Evolutionary conservation across 2,797 vertebrate species (phyloP), one percentile per base, ranked within the genome.

Genomic region (Babyrousa celebensis): DNA sequence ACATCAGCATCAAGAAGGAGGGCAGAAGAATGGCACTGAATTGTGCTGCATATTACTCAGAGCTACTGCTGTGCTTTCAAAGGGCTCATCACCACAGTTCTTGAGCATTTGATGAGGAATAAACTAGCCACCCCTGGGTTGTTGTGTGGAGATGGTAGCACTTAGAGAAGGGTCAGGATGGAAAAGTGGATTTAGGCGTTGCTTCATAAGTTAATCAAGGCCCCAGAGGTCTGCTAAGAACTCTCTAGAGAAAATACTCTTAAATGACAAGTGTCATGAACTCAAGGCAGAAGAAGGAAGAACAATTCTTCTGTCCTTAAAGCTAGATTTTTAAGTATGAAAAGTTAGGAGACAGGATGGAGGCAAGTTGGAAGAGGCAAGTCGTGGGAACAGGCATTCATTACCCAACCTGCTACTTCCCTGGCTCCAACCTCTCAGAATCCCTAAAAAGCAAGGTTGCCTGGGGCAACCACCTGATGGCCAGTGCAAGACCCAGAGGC

Each of bases 171-270:
- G 12, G 29, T 21, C 11, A 18, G 23, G 60, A 20, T 32, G 78
- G 27, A 93, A 48, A 93, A 78, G 29, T 40, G 48, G 21, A 75
- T 65, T 86, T 70, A 70, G 15, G 20, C 86, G 29, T 79, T 52
- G 48, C 48, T 85, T 86, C 36, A 11, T 29, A 62, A 65, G 18
- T 29, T 70, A 72, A 67, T 70, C 40, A 29, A 75, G 60, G 32
- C 86, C 84, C 18, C 43, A 93, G 70, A 84, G 36, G 27, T 23
- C 14, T 20, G 23, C 10, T 52, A 29, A 40, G 56, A 71, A 21
- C n/a, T 71, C 85, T 75, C 60, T 29, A 85, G 63, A 95, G 68
- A 91, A 93, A 77, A 72, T 67, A 84, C 10, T 20, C 7, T 54
- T 5, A 60, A 88, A 29, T n/a, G 70, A 25, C 68, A 77, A 65